These are phyloP conservation scores for Cheiracanthium punctorium DNA, from an alignment of 2,888 invertebrate genomes.

Conservation along the genomic window DNA sequence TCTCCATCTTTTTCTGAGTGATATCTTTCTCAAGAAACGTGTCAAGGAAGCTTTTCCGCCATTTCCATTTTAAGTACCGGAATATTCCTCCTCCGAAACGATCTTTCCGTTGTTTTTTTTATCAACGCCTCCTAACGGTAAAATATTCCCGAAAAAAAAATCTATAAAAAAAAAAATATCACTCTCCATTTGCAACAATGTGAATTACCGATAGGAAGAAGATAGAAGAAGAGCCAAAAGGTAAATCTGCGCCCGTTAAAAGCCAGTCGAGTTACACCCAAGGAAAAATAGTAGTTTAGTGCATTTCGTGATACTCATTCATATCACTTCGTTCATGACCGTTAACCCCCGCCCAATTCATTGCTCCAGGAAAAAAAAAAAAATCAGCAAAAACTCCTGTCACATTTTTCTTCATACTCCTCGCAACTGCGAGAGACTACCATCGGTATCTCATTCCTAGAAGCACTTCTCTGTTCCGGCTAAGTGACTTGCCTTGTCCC, in stretches of 20 bases:
- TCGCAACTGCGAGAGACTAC: neutral
- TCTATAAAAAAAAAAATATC: too few species aligned
- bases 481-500: slow-evolving; percentile 12
- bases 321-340: slow-evolving; percentile 10
- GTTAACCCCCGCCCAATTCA: slow-evolving; percentile 10
- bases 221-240: neutral
- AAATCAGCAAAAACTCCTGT: neutral
- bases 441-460: neutral
- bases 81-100: too few species aligned
- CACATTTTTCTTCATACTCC: slow-evolving; percentile 13
- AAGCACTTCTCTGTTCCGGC: neutral
- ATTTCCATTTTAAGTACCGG: too few species aligned
- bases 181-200: neutral
- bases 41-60: too few species aligned
- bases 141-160: neutral
- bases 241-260: neutral
- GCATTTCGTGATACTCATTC: slow-evolving; percentile 3
- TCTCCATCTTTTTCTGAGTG: too few species aligned
- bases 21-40: too few species aligned
- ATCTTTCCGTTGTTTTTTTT: too few species aligned
- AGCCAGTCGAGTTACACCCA: neutral
- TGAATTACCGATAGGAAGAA: neutral
- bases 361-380: neutral
- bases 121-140: neutral
- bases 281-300: neutral